Evolutionary conservation across 2,113 vertebrate species (phyloP).

Genomic region (Acrocephalus kingi): DNA sequence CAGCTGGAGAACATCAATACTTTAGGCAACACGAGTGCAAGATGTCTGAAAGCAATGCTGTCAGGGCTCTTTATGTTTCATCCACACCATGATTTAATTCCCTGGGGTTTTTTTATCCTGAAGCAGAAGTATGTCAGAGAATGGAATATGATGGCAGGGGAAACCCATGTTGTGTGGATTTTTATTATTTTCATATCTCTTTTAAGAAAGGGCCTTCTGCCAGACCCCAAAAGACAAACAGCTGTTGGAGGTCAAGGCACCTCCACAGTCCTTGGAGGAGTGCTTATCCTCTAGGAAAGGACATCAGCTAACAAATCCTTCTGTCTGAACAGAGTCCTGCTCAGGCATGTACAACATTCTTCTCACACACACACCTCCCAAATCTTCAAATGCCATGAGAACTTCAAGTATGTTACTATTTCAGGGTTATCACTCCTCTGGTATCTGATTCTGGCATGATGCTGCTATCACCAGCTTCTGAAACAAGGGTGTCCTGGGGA

Average conservation of each 20-base stretch:
- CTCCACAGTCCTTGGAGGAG: neutral
- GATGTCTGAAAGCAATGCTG: neutral
- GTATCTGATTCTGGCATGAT: neutral
- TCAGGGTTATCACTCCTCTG: neutral
- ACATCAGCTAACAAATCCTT: neutral
- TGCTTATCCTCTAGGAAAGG: neutral
- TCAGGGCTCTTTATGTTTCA: neutral
- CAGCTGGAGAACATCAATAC: neutral
- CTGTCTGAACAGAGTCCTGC: neutral
- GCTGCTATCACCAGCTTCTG: neutral
- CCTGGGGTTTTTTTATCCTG: neutral
- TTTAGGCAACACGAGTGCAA: neutral
- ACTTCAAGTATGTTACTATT: slow-evolving; percentile 35
- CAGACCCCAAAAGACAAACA: neutral
- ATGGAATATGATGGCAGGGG: neutral
- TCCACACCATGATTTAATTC: neutral
- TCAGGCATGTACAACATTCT: neutral
- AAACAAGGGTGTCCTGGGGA: neutral
- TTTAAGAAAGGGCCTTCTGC: neutral
- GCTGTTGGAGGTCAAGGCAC: neutral
- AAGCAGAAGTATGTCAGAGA: neutral
- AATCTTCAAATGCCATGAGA: neutral
- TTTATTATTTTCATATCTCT: neutral
- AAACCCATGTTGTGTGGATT: neutral
- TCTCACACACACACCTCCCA: neutral